phyloP scores from a whole-genome alignment of 2,888 invertebrate genomes.

The Cyclophora albipunctata region DNA sequence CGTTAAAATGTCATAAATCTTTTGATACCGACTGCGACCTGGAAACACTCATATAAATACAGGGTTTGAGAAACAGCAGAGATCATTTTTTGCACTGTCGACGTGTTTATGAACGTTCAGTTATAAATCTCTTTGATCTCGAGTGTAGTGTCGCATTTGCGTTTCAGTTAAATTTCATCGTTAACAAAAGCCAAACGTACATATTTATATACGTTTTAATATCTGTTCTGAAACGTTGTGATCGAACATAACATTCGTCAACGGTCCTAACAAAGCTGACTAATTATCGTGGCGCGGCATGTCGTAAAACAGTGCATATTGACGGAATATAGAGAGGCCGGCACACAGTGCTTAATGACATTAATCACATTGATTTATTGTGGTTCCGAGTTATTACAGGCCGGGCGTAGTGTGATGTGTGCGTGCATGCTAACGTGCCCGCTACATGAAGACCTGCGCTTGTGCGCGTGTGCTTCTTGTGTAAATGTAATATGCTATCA shows the following conservation, averaged over 20 bases:
- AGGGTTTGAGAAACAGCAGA: slow-evolving; percentile 64
- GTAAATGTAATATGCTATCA: slow-evolving; percentile 54
- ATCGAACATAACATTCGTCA: slow-evolving; percentile 50
- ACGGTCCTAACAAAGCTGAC: slow-evolving; percentile 73
- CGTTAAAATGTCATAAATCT: slow-evolving; percentile 51
- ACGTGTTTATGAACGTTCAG: slow-evolving; percentile 64
- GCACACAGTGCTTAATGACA: slow-evolving; percentile 76
- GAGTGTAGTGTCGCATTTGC: slow-evolving; percentile 45
- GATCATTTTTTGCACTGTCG: slow-evolving; percentile 62
- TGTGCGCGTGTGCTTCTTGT: slow-evolving; percentile 57
- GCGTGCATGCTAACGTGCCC: slow-evolving; percentile 41
- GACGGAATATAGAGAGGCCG: slow-evolving; percentile 76
- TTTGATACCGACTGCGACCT: slow-evolving; percentile 26
- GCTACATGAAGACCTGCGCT: slow-evolving; percentile 24
- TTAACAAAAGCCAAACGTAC: slow-evolving; percentile 32
- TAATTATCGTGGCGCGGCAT: slow-evolving; percentile 72
- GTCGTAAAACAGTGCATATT: slow-evolving; percentile 76
- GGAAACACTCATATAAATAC: slow-evolving; percentile 19
- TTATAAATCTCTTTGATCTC: slow-evolving; percentile 67
- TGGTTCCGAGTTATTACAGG: slow-evolving; percentile 77
- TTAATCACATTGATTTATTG: slow-evolving; percentile 77
- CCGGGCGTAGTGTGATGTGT: slow-evolving; percentile 51
- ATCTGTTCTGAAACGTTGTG: slow-evolving; percentile 36
- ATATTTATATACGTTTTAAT: slow-evolving; percentile 48
- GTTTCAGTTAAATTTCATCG: slow-evolving; percentile 30